These are phyloP conservation scores for Euclidia mi DNA, from an alignment of 2,888 invertebrate genomes.

Conservation along the genomic window DNA sequence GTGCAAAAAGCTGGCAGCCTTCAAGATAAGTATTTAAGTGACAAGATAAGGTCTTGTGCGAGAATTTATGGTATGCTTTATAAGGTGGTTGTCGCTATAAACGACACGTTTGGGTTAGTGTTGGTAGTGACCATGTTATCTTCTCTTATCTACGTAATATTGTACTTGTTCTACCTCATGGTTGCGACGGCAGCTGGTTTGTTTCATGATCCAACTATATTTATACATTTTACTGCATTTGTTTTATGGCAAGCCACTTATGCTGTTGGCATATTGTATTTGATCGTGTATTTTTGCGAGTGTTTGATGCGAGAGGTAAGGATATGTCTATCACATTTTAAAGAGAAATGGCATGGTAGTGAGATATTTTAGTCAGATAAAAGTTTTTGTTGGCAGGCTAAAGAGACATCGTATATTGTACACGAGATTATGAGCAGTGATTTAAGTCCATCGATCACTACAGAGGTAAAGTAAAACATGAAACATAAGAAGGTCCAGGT, in stretches of 20 bases:
- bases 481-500: too few species aligned
- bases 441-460: conserved; percentile 61
- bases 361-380: not conserved
- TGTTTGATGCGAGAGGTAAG: conserved; percentile 66
- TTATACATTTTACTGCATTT: conserved; percentile 69
- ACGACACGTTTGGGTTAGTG: conserved; percentile 65
- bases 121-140: conserved; percentile 64
- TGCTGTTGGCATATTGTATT: conserved; percentile 59
- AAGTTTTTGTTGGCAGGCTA: conserved; percentile 66
- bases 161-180: conserved; percentile 80
- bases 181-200: conserved; percentile 78
- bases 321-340: conserved; percentile 6
- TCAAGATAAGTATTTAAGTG: conserved; percentile 66
- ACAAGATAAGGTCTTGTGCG: conserved; percentile 72
- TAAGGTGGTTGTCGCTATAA: conserved; percentile 54
- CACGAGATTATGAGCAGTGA: conserved; percentile 76
- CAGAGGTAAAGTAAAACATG: too few species aligned
- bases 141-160: conserved; percentile 60
- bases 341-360: not conserved
- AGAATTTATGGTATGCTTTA: conserved; percentile 70
- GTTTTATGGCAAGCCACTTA: conserved; percentile 73
- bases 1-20: conserved; percentile 54
- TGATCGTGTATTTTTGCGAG: conserved; percentile 68
- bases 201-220: conserved; percentile 68
- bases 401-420: conserved; percentile 60